Base-by-base conservation (phyloP, 2,888 invertebrate species). In the Seira musarum region DNA sequence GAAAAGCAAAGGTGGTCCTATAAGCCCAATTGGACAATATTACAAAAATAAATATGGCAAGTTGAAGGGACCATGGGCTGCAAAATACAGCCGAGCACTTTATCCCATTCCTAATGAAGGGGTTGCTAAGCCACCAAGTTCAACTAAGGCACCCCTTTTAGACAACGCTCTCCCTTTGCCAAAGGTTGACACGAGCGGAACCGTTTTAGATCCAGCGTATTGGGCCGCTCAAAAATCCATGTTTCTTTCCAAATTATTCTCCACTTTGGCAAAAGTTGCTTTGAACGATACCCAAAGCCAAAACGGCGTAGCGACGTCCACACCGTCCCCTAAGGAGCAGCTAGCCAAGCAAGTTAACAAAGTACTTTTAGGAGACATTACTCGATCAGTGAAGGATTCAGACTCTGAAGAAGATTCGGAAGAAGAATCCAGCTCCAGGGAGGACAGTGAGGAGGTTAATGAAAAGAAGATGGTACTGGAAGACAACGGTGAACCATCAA, bases 171-270 rank as follows among this genome's bases (percentile, higher is more conserved):
- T 83, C 25, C 76, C 82, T 2, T 53, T 82, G n/a, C 78, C 85
- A 61, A 83, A 74, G 19, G 68, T 82, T 1, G 83, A 83, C 15
- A 67, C 74, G 3, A 70, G 74, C 5, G 81, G 70, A 17, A 77
- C 82, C 13, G 65, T 81, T 6, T 60, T 83, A 13, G 81, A 81
- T 63, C 84, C 84, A 13, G 83, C 83, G 5, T 85, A 72, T 46
- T 85, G 83, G 83, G 85, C 85, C 17, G 84, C 85, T 15, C 84
- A 85, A 61, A 85, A 85, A 49, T 79, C 84, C 5, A 73, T 85
- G 79, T 85, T 85, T 68, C 81, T 85, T 53, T 83, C 83, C 17
- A 85, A 85, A 64, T 69, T 85, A 8, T 85, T 85, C 70, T 80
- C 83, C 8, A 84, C 84, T 24, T 60, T 85, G 6, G 85, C 85